These are phyloP conservation scores for Lycaena phlaeas DNA, from an alignment of 2,888 invertebrate species.

Conservation along the genomic window DNA sequence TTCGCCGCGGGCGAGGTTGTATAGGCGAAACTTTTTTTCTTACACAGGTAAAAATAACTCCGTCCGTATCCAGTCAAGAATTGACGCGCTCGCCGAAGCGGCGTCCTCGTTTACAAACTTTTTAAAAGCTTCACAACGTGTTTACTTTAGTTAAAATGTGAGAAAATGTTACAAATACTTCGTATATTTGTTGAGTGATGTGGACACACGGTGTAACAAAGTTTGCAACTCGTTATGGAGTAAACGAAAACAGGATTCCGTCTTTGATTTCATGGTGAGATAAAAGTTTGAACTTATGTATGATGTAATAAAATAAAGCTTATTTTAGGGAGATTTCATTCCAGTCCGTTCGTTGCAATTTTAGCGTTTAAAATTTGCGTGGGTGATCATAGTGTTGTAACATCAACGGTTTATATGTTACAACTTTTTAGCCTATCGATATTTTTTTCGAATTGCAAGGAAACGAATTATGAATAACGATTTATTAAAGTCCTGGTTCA, in stretches of 20 bases:
- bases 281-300: slow-evolving; percentile 12
- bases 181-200: too few relatives aligned
- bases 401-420: not conserved
- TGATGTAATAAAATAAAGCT: not conserved
- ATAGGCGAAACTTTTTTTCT: slow-evolving; percentile 47
- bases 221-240: slow-evolving; percentile 29
- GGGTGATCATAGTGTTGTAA: slow-evolving; percentile 30
- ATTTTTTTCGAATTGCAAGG: too few relatives aligned
- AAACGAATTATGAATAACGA: too few relatives aligned
- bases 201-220: not conserved
- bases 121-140: slow-evolving; percentile 12
- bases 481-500: too few relatives aligned
- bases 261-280: slow-evolving; percentile 42
- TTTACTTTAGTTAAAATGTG: slow-evolving; percentile 14
- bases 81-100: slow-evolving; percentile 35
- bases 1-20: slow-evolving; percentile 25
- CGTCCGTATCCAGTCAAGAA: slow-evolving; percentile 49
- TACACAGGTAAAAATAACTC: slow-evolving; percentile 56
- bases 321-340: not conserved
- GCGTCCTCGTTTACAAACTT: slow-evolving; percentile 19
- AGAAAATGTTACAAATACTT: slow-evolving; percentile 12
- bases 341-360: slow-evolving; percentile 9
- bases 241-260: slow-evolving; percentile 44
- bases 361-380: slow-evolving; percentile 30
- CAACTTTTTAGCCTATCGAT: too few relatives aligned